Base-by-base conservation (phyloP, 2,113 vertebrate species). In the Pimephales promelas region DNA sequence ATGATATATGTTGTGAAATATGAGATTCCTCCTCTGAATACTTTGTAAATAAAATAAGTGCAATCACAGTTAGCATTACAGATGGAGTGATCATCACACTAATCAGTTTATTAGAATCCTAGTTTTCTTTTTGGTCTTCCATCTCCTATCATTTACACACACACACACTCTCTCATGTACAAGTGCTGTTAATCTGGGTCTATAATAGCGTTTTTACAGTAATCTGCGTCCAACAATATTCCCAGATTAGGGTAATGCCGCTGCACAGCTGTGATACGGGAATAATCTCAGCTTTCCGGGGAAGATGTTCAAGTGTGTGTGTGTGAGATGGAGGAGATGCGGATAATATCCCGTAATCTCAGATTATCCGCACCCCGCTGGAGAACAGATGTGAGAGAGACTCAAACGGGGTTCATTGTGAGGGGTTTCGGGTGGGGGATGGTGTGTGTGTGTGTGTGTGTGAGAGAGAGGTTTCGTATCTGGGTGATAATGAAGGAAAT, bases 311-410 rank as follows among this genome's bases (percentile, higher is more conserved):
- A 78, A 85, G 34, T 7, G 84, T 49, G 28, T 26, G 56, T 54
- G 40, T 8, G 31, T 64, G 26, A 88, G 87, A 83, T 52, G 43
- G 64, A 87, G 59, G 52, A 89, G 71, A 26, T 81, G 28, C 20
- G 77, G 86, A 86, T 87, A 82, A 88, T 88, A 89, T 91, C 89
- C 88, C 87, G 89, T 92, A 93, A 91, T 91, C 90, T 85, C 82
- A 90, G 92, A 92, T 94, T 91, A 92, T 87, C 88, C 47, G 22
- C 22, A 89, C 88, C 31, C 36, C n/a, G 68, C 20, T 4, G 70
- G 11, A 49, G 40, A 45, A 7, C 40, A 47, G 71, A 3, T 24
- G 24, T 22, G 26, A 54, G 72, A 34, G 26, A 22, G 7, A 10
- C 9, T 74, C 8, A 54, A 22, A 5, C 9, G 1, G 72, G 47